Evolutionary conservation across 2,113 vertebrate species (phyloP).

Genomic region (Opisthocomus hoazin): DNA sequence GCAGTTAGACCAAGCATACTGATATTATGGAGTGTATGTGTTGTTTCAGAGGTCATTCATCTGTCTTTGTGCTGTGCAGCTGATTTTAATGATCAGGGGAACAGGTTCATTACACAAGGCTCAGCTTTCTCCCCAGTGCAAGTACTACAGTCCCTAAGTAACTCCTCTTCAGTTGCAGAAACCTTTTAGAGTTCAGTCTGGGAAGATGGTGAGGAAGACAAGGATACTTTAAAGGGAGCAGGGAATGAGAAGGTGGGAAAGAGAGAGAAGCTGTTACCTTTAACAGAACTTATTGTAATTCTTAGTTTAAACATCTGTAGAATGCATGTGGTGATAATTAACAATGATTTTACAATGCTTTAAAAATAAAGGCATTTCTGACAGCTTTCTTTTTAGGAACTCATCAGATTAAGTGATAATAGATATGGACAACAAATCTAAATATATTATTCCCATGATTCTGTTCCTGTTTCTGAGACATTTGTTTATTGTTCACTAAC

Average conservation of each 20-base stretch:
- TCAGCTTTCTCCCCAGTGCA: background rate
- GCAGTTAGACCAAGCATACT: background rate
- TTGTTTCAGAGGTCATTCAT: background rate
- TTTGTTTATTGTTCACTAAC: background rate
- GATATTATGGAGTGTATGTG: background rate
- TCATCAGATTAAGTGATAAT: background rate
- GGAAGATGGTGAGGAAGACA: background rate
- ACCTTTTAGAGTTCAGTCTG: background rate
- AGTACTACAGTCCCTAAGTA: background rate
- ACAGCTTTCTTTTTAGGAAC: background rate
- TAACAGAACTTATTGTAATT: background rate
- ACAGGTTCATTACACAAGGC: background rate
- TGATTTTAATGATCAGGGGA: background rate
- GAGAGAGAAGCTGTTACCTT: background rate
- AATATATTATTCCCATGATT: background rate
- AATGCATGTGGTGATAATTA: background rate
- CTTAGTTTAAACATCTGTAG: background rate
- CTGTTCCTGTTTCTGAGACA: background rate
- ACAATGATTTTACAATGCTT: background rate
- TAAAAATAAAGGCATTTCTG: background rate
- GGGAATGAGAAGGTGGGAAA: background rate
- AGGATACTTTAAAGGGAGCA: background rate
- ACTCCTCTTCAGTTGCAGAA: background rate
- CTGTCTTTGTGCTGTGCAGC: background rate
- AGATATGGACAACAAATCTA: background rate